These are phyloP conservation scores for Telmatherina bonti DNA, from an alignment of 2,797 vertebrate genomes.

Conservation along the genomic window DNA sequence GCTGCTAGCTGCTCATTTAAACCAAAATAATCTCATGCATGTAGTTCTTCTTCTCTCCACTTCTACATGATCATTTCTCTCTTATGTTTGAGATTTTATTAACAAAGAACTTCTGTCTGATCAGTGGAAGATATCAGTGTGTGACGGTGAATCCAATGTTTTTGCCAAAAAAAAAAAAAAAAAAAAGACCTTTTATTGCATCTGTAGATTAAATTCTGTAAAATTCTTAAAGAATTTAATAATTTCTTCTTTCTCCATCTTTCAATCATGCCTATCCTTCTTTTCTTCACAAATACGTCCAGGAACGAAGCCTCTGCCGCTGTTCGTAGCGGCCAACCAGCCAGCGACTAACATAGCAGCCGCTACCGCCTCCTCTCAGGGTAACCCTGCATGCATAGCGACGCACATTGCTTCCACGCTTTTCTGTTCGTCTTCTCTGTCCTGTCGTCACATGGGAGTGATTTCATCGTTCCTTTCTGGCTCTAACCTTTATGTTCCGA, in stretches of 20 bases:
- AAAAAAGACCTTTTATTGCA: background rate
- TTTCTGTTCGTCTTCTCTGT: too few relatives aligned
- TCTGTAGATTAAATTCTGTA: background rate
- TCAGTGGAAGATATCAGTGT: background rate
- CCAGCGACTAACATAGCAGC: conserved; percentile 47
- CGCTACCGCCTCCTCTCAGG: conserved; percentile 24
- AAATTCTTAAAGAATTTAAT: background rate
- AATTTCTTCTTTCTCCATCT: background rate
- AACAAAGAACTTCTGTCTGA: background rate
- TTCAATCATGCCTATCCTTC: background rate
- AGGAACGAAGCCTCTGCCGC: conserved; percentile 24
- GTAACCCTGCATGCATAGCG: conserved; percentile 44
- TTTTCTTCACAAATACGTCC: conserved; percentile 26
- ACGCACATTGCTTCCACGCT: too few relatives aligned
- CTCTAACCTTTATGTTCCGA: background rate
- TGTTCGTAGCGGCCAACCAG: conserved; percentile 44
- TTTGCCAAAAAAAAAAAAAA: background rate
- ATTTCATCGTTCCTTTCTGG: too few relatives aligned
- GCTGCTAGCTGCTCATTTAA: too few relatives aligned
- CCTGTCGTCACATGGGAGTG: too few relatives aligned
- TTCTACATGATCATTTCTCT: background rate
- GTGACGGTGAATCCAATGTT: background rate
- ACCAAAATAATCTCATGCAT: too few relatives aligned
- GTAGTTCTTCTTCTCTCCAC: too few relatives aligned
- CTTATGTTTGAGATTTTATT: background rate